These are phyloP conservation scores for Drosophila dives DNA, from an alignment of 2,888 invertebrate genomes.

Conservation along the genomic window DNA sequence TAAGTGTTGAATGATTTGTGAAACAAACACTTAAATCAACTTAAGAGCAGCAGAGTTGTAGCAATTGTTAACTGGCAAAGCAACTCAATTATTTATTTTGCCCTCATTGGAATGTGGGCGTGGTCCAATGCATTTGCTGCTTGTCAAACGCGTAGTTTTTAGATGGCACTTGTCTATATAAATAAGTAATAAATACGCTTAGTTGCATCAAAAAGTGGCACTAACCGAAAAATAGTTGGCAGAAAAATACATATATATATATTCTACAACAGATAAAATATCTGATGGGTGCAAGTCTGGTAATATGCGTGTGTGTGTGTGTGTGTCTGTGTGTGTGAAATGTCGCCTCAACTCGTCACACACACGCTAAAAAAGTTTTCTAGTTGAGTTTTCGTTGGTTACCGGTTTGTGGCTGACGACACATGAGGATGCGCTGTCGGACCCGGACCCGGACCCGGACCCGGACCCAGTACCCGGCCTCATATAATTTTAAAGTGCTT, in stretches of 20 bases:
- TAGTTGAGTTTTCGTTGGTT: conserved; percentile 79
- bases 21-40: conserved; percentile 23
- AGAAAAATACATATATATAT: conserved; percentile 36
- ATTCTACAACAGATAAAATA: conserved; percentile 43
- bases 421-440: conserved; percentile 48
- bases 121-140: conserved; percentile 34
- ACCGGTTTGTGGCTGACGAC: conserved; percentile 77
- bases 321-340: conserved; percentile 7
- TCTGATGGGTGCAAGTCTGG: conserved; percentile 52
- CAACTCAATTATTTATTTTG: conserved; percentile 50
- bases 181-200: conserved; percentile 81
- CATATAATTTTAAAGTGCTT: conserved; percentile 81
- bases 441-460: conserved; percentile 2
- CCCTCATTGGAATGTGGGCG: conserved; percentile 31
- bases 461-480: conserved; percentile 56
- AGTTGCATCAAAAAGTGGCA: conserved; percentile 78
- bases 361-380: conserved; percentile 63
- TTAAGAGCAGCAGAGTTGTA: conserved; percentile 14
- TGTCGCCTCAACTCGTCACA: conserved; percentile 49
- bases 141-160: conserved; percentile 49
- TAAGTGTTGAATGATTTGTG: conserved; percentile 16
- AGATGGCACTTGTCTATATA: conserved; percentile 69
- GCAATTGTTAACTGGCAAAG: conserved; percentile 43
- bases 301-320: not conserved
- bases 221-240: conserved; percentile 75